phyloP scores from a whole-genome alignment of 2,888 invertebrate genomes.

The Ametastegia equiseti region DNA sequence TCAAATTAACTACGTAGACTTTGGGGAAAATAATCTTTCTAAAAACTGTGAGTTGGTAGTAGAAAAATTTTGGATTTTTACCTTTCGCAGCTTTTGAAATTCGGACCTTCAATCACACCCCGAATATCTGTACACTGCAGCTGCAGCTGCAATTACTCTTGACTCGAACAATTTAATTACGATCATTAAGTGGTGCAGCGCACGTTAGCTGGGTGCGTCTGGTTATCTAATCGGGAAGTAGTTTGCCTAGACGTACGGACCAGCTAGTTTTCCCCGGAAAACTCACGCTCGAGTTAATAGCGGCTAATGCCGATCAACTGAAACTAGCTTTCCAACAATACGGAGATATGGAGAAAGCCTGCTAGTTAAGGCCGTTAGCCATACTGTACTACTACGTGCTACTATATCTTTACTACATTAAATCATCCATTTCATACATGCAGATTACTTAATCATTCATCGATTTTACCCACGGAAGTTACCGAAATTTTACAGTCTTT shows the following conservation, averaged over 20 bases:
- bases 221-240: constrained; percentile 1
- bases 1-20: too few relatives aligned
- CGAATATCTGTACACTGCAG: too few relatives aligned
- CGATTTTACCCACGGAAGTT: neutral
- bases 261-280: constrained; percentile 15
- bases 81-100: too few relatives aligned
- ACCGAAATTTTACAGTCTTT: neutral
- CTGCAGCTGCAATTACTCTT: neutral
- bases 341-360: constrained; percentile 28
- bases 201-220: neutral
- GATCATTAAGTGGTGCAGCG: neutral
- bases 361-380: neutral
- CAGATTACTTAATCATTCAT: neutral
- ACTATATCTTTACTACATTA: neutral
- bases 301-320: constrained; percentile 21
- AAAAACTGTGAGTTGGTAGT: too few relatives aligned
- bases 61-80: too few relatives aligned
- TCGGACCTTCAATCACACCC: too few relatives aligned
- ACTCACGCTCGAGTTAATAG: constrained; percentile 26
- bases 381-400: neutral
- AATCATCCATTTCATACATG: too few relatives aligned
- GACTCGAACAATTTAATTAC: neutral
- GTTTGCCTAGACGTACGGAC: neutral
- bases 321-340: constrained; percentile 22
- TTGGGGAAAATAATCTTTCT: too few relatives aligned